These are phyloP conservation scores for Petrosia ficiformis DNA, from an alignment of 37 sponge, comb jelly and placozoan species.

Conservation along the genomic window DNA sequence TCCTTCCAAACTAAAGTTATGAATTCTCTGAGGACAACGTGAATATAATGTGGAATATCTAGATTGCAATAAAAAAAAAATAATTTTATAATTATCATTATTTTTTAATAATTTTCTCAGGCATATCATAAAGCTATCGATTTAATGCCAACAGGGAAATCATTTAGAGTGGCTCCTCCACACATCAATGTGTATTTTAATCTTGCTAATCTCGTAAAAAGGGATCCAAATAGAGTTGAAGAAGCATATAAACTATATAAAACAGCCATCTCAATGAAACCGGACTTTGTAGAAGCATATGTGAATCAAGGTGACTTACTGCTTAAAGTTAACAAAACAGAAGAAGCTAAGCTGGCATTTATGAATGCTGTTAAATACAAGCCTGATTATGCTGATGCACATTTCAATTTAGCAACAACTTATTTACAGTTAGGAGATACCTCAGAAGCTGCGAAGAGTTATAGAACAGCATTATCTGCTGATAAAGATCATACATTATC, in stretches of 20 bases:
- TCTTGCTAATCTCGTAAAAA: slow-evolving; percentile 73
- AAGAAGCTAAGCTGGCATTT: slow-evolving; percentile 30
- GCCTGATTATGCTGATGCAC: slow-evolving; percentile 34
- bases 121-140: slow-evolving; percentile 69
- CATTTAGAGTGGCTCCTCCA: slow-evolving; percentile 69
- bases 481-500: slow-evolving; percentile 4
- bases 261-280: slow-evolving; percentile 60
- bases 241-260: slow-evolving; percentile 71
- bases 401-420: slow-evolving; percentile 47
- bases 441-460: slow-evolving; percentile 21
- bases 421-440: slow-evolving; percentile 31
- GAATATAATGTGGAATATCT: no score
- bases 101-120: background rate
- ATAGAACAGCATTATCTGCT: slow-evolving; percentile 12
- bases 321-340: slow-evolving; percentile 30
- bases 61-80: no score
- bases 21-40: no score
- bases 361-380: slow-evolving; percentile 16
- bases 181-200: slow-evolving; percentile 89
- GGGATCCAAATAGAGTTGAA: slow-evolving; percentile 38
- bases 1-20: no score
- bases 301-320: slow-evolving; percentile 56
- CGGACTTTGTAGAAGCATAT: slow-evolving; percentile 33
- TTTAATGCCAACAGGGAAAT: slow-evolving; percentile 73
- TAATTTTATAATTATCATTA: background rate